Conservation (phyloP, 2,888 invertebrate genomes). For the Drosophila antonietae region DNA sequence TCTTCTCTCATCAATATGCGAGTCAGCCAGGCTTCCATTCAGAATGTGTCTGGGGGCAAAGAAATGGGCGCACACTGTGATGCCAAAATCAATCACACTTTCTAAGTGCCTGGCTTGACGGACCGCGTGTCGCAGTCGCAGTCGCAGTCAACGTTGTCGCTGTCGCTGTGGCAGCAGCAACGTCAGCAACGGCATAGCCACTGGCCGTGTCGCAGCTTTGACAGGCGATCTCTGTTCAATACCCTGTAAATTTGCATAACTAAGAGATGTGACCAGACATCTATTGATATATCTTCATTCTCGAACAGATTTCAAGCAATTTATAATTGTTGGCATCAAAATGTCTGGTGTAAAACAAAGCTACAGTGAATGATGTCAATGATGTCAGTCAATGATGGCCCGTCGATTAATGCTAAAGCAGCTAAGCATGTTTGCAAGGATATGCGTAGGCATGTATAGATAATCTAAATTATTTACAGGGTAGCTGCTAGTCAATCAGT, state of each 20-base stretch:
- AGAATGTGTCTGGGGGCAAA: constrained; percentile 66
- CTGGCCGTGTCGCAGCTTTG: constrained; percentile 35
- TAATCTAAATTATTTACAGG: not conserved
- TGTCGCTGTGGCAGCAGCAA: constrained; percentile 5
- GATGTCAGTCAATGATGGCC: not conserved
- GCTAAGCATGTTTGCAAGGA: not conserved
- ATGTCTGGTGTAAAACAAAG: not conserved
- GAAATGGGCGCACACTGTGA: constrained; percentile 76
- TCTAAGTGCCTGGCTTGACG: constrained; percentile 66
- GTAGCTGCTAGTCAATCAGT: not conserved
- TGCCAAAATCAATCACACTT: constrained; percentile 82
- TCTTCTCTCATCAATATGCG: constrained; percentile 61
- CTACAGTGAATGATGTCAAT: not conserved
- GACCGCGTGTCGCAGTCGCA: constrained; percentile 36
- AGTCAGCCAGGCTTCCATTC: constrained; percentile 63
- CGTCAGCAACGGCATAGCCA: constrained; percentile 19
- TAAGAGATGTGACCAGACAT: no score
- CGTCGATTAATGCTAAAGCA: not conserved
- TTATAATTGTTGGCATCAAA: no score
- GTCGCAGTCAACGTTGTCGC: not conserved
- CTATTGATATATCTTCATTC: not conserved
- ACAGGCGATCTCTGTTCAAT: constrained; percentile 18
- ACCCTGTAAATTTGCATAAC: not conserved
- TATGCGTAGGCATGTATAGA: not conserved
- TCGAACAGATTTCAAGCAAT: not conserved